These are phyloP conservation scores for Lichenostomus cassidix DNA, from an alignment of 2,113 vertebrate species.

Conservation along the genomic window DNA sequence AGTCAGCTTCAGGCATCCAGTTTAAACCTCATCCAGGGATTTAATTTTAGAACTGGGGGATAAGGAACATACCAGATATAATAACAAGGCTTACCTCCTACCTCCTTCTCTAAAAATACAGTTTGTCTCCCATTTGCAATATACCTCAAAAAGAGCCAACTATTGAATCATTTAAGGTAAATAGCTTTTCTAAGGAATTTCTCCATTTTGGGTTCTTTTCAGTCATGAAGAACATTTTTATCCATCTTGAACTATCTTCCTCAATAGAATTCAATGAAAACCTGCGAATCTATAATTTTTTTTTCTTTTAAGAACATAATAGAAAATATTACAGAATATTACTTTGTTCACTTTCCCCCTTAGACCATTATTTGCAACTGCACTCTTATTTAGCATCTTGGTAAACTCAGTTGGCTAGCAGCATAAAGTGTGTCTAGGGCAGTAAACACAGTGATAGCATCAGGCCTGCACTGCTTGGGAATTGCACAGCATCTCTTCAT, in stretches of 20 bases:
- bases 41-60: conserved; percentile 49
- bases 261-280: background rate
- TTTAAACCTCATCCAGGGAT: conserved; percentile 17
- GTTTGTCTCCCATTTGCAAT: conserved; percentile 23
- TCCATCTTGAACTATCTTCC: background rate
- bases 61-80: conserved; percentile 28
- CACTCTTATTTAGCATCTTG: background rate
- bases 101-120: conserved; percentile 56
- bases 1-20: conserved; percentile 1
- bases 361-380: background rate
- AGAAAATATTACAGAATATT: background rate
- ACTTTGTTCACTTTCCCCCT: background rate
- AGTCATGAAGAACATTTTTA: background rate
- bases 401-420: background rate
- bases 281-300: background rate
- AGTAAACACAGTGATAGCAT: background rate
- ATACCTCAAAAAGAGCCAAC: background rate
- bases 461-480: background rate
- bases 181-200: background rate
- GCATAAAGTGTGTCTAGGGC: background rate
- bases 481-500: background rate
- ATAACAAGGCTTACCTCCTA: conserved; percentile 41
- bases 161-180: conserved; percentile 12
- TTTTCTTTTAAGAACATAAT: background rate
- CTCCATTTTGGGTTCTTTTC: background rate